Evolutionary conservation across 2,113 vertebrate genomes (phyloP), one percentile per base, ranked within the genome.

Genomic region (Octodon degus): DNA sequence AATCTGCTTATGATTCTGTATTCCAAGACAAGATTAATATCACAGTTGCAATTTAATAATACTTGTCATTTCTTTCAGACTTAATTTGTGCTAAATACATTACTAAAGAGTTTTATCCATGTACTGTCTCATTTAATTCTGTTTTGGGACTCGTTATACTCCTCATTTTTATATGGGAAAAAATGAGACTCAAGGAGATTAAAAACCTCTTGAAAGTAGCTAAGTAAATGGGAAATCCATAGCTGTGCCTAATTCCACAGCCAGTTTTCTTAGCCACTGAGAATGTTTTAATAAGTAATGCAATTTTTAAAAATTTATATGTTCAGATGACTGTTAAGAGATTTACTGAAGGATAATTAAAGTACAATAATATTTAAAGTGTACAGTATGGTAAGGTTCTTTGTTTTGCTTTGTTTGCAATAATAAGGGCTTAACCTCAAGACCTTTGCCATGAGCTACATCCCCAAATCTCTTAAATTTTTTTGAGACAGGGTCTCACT

Each of bases 281-380:
- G 27, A 37, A 79, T 82, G 12, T 86, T 55, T 96, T 50, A 74
- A 9, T 27, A 20, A 79, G 10, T 27, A 62, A 81, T 82, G 6
- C 4, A 79, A 55, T 89, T 72, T 53, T 72, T 30, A 30, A 80
- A 80, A 68, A 74, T 47, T 12, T 30, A 24, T 55, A 84, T 62
- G 55, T 93, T 92, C 27, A 76, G 85, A 85, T 83, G 91, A 7
- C 70, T 81, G 82, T 37, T 79, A 93, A 79, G 25, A 89, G 43
- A 9, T 70, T 87, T 89, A 86, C 40, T 65, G 27, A 93, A 37
- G 27, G 50, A 70, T 43, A 85, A 63, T 65, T 89, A 1, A 93
- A 93, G 47, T 47, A 58, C 5, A 93, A 58, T 85, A 65, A 89
- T 77, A 89, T 82, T 96, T 89, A 90, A 97, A 94, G 25, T 77